A percentile compares a stretch with the other conserved stretches of the same genome.
Evolutionary conservation across 2,113 vertebrate species (phyloP).

Genomic region (Calyptommatus sinebrachiatus): DNA sequence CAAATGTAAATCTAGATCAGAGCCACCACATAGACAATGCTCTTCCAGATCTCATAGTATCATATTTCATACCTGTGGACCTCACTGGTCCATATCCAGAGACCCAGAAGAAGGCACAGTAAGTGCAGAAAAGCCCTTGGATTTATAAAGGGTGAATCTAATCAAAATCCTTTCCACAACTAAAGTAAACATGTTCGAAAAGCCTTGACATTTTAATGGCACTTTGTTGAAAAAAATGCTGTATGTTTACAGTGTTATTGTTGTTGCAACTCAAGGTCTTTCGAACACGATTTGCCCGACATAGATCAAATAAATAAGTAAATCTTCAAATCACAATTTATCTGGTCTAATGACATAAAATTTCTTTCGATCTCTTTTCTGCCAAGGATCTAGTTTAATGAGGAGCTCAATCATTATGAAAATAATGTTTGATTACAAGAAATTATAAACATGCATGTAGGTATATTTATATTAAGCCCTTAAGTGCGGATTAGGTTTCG

Average conservation of each 20-base stretch:
- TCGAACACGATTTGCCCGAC: neutral
- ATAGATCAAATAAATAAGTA: neutral
- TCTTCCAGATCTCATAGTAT: too few relatives aligned
- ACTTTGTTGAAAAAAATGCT: neutral
- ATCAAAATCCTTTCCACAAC: neutral
- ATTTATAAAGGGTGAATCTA: neutral
- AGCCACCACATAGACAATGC: too few relatives aligned
- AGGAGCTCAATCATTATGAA: neutral
- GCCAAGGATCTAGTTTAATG: neutral
- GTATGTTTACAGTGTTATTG: neutral
- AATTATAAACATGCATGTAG: neutral
- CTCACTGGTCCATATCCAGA: too few relatives aligned
- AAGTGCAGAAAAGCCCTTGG: neutral
- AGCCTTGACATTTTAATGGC: slow-evolving; percentile 5
- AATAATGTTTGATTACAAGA: neutral
- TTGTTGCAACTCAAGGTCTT: neutral
- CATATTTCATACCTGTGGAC: too few relatives aligned
- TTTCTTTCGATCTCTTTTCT: neutral
- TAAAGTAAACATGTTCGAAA: slow-evolving; percentile 8
- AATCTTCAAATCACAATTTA: neutral
- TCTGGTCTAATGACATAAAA: neutral
- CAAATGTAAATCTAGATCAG: too few relatives aligned
- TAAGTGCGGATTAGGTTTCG: neutral
- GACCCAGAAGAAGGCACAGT: too few relatives aligned
- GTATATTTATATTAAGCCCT: neutral